A percentile compares a stretch with the other conserved stretches of the same genome.
These are phyloP conservation scores for Temnothorax nylanderi DNA, from an alignment of 1,140 invertebrate genomes.

Conservation along the genomic window DNA sequence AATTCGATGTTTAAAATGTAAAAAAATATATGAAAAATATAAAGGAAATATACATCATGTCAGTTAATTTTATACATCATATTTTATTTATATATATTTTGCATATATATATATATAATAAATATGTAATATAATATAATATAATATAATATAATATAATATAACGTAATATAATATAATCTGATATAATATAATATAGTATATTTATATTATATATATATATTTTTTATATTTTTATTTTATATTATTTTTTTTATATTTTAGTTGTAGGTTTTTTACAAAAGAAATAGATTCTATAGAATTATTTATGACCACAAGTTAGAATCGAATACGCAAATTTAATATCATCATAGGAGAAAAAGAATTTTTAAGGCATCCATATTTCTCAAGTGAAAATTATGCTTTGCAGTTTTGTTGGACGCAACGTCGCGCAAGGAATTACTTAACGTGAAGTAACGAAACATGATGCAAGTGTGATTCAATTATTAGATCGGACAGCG, in stretches of 20 bases:
- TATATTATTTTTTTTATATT: neutral
- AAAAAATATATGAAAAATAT: neutral
- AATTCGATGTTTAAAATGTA: neutral
- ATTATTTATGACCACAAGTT: neutral
- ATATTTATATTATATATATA: no score
- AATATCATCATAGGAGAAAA: neutral
- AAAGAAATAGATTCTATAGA: neutral
- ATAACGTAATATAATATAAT: no score
- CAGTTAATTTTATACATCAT: neutral
- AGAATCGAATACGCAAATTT: neutral
- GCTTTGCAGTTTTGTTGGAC: neutral
- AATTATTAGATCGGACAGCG: slow-evolving; percentile 53
- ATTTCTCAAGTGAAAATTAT: neutral
- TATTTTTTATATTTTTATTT: no score
- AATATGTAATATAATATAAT: no score
- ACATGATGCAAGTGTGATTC: slow-evolving; percentile 26
- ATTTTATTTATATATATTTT: neutral
- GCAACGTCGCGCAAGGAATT: neutral
- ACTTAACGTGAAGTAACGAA: slow-evolving; percentile 21
- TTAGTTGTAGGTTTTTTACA: neutral
- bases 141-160: no score
- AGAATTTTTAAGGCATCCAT: neutral
- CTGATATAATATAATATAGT: no score
- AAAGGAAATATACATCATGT: neutral
- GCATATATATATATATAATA: no score